A percentile compares a stretch with the other conserved stretches of the same genome.
phyloP scores from a whole-genome alignment of 2,113 vertebrate genomes.

The Pelmatolapia mariae region DNA sequence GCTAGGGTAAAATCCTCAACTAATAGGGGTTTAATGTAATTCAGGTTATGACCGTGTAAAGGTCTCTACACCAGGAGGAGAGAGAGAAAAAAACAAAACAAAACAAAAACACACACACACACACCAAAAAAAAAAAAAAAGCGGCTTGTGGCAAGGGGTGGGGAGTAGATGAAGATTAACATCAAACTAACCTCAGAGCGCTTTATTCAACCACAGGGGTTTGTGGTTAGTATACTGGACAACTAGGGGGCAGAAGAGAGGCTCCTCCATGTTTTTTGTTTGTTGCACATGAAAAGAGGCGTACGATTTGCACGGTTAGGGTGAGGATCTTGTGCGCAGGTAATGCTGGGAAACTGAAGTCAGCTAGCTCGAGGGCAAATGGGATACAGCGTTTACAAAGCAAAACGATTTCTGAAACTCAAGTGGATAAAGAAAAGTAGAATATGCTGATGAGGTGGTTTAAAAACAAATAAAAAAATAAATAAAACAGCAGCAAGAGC shows the following conservation, averaged over 20 bases:
- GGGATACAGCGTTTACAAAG: neutral
- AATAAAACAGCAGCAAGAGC: neutral
- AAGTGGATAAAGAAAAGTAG: neutral
- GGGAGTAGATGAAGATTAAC: slow-evolving; percentile 36
- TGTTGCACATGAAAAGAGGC: neutral
- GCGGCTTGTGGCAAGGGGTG: slow-evolving; percentile 1
- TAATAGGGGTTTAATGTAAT: slow-evolving; percentile 68
- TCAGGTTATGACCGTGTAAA: slow-evolving; percentile 60
- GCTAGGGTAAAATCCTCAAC: slow-evolving; percentile 65
- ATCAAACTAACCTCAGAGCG: slow-evolving; percentile 35
- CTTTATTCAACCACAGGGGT: slow-evolving; percentile 10
- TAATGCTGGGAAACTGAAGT: neutral
- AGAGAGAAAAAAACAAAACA: accelerated
- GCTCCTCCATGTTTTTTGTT: neutral
- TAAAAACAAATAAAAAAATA: neutral
- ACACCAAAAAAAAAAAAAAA: neutral
- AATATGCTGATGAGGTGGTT: neutral
- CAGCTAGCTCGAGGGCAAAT: neutral
- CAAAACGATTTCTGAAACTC: neutral
- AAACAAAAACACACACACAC: neutral
- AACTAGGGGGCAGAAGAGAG: slow-evolving; percentile 33
- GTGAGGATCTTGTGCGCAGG: neutral
- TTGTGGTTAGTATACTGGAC: slow-evolving; percentile 3
- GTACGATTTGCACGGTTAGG: neutral
- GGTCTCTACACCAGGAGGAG: slow-evolving; percentile 9